Base-by-base conservation (phyloP, 1,140 invertebrate genomes). In the Leptinotarsa lineolata region DNA sequence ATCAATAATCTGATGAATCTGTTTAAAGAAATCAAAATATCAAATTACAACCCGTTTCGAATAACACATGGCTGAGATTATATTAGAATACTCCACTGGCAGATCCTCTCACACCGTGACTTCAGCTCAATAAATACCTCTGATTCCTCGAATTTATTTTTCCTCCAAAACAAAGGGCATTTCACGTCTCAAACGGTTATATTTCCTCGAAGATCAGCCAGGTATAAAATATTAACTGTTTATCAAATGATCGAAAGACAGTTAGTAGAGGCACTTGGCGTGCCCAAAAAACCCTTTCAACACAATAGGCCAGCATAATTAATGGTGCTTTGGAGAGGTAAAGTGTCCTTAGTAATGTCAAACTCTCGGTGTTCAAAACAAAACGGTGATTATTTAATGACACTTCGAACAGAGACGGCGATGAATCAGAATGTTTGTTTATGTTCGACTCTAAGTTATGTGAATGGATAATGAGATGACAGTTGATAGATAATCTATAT, bases 341-440 rank as follows among this genome's bases (percentile, higher is more conserved):
- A 77, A 75, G 74, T 75, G 76, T 75, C 76, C 75, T 72, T 45
- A 45, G 63, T 74, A 76, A 75, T 77, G 66, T 72, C 70, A 61
- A 72, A 72, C 64, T 61, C 68, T 30, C 70, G 48, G 16, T n/a
- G 66, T 69, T 54, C 39, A 70, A 72, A 63, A 72, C 74, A 71
- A 68, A 68, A 74, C 61, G 70, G 68, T 66, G 63, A 68, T 71
- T 65, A 54, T 54, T 54, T 54, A 54, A 54, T 54, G 48, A 54
- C 48, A 54, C n/a, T 39, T 54, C 16, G 15, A 54, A 54, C 48
- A 54, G 48, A 54, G 48, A 13, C 16, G 48, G 48, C 48, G 48
- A 54, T 54, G n/a, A 54, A 39, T 59, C 20, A 59, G 58, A 20
- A 18, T 59, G 11, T 59, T 59, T 59, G 20, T 59, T 59, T 59